phyloP scores from a whole-genome alignment of 2,888 invertebrate species.

The Proisotoma minuta region DNA sequence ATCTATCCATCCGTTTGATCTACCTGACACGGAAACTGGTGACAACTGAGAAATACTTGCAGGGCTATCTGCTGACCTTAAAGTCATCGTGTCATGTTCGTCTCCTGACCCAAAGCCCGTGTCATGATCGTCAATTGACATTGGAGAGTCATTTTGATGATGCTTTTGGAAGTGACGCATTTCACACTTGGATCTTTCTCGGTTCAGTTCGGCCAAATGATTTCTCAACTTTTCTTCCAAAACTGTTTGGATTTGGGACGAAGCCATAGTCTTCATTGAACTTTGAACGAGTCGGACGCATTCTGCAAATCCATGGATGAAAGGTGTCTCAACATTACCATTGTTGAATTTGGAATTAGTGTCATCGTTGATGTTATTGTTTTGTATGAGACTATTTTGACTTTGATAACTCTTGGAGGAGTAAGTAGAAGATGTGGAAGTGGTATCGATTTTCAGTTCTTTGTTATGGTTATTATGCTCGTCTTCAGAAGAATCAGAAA shows the following conservation, averaged over 20 bases:
- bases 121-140: background rate
- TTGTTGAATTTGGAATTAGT: background rate
- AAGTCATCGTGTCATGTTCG: slow-evolving; percentile 8
- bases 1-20: too few species aligned
- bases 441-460: background rate
- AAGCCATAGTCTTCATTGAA: slow-evolving; percentile 24
- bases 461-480: too few species aligned
- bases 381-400: background rate
- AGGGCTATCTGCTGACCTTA: background rate
- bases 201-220: slow-evolving; percentile 32
- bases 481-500: slow-evolving; percentile 10
- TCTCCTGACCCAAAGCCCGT: slow-evolving; percentile 6
- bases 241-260: slow-evolving; percentile 13
- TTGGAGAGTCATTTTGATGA: background rate
- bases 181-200: slow-evolving; percentile 5
- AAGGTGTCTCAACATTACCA: slow-evolving; percentile 10
- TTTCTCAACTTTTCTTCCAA: slow-evolving; percentile 35
- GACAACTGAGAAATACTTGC: slow-evolving; percentile 5
- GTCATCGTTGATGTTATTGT: background rate
- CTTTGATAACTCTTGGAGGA: too few species aligned
- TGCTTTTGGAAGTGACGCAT: background rate
- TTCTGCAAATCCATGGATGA: slow-evolving; percentile 38
- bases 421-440: background rate
- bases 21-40: background rate
- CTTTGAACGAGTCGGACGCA: slow-evolving; percentile 37